Base-by-base conservation (phyloP, 2,797 vertebrate genomes). In the Gymnoscopelus braueri region DNA sequence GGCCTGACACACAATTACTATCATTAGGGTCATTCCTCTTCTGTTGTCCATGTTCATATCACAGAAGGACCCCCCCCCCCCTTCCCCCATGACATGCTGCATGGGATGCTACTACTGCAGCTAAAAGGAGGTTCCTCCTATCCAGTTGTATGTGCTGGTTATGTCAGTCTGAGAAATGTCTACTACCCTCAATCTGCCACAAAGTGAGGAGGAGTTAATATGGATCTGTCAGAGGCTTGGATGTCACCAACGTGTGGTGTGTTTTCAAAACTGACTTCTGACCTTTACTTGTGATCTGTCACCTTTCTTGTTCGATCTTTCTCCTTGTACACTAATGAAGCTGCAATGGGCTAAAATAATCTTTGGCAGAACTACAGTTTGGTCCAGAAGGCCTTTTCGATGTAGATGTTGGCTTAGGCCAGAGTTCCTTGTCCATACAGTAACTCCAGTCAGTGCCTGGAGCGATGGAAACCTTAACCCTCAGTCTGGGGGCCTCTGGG, bases 11-110 rank as follows among this genome's bases (percentile, higher is more conserved):
- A 79, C 61, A 86, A 86, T 88, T 82, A 89, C 86, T 84, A 81
- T 92, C 79, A 89, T 94, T 90, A 91, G 67, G 70, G 76, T 83
- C 81, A 69, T 87, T 88, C 80, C 74, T 60, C 52, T 78, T 63
- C 70, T 63, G 77, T 79, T 77, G 81, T 74, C 77, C 56, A 53
- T 77, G 77, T 80, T 56, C 63, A 67, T 79, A 71, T 72, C 61
- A 73, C 63, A 65, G 44, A 14, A 23, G 64, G 71, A 68, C 11
- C 65, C 77, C 73, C 69, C 76, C 6, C 52, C 61, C 26, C 55
- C 55, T 65, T 51, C 5, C n/a, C 15, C 15, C 1, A n/a, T 9
- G 12, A 74, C 68, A 71, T 71, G 80, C 60, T 74, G 26, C 35
- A 35, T 64, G 65, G 70, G 82, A 60, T 35, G 32, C 32, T 32